phyloP scores from a whole-genome alignment of 2,113 vertebrate species.

The Thinocorus orbignyianus region DNA sequence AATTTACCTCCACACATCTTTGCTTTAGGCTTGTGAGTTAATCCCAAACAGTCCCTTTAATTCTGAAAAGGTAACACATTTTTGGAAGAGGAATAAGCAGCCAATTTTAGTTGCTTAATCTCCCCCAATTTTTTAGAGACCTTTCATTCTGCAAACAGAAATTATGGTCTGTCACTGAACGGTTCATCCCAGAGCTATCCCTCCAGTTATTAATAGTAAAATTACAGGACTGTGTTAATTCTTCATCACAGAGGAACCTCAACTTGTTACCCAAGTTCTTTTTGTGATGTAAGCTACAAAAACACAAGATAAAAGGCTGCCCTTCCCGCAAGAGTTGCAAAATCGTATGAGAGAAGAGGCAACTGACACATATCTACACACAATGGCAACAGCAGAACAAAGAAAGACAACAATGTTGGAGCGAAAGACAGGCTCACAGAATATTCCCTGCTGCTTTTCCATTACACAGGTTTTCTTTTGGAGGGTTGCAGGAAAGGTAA shows the following conservation, averaged over 20 bases:
- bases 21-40: slow-evolving; percentile 43
- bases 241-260: background rate
- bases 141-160: background rate
- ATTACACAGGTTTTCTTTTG: background rate
- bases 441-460: background rate
- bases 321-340: background rate
- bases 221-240: background rate
- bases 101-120: background rate
- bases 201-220: background rate
- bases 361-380: background rate
- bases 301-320: background rate
- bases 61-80: slow-evolving; percentile 1
- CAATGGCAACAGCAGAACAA: background rate
- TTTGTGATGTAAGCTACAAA: background rate
- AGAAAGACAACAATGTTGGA: fast-evolving
- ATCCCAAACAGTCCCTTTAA: slow-evolving; percentile 21
- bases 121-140: background rate
- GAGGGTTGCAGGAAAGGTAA: background rate
- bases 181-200: background rate
- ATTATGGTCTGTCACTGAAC: background rate
- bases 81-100: background rate
- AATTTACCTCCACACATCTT: slow-evolving; percentile 52
- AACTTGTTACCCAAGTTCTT: background rate
- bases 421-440: background rate
- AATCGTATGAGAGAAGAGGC: background rate